Evolutionary conservation across 2,113 vertebrate genomes (phyloP).

Genomic region (Hemicordylus capensis): DNA sequence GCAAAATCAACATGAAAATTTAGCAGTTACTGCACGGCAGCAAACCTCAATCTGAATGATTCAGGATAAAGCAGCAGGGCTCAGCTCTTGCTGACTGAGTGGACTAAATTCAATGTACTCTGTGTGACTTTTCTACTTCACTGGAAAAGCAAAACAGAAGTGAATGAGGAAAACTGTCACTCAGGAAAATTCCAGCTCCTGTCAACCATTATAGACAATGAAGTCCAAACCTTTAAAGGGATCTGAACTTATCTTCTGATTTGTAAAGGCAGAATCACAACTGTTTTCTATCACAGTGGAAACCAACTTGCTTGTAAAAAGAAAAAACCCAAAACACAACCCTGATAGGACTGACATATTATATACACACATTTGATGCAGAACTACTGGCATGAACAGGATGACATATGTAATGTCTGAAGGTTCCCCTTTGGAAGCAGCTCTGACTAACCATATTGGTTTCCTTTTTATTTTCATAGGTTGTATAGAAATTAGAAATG

Average conservation of each 20-base stretch:
- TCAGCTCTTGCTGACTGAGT: constrained; percentile 52
- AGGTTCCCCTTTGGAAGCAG: background rate
- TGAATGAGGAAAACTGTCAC: constrained; percentile 58
- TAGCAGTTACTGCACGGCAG: background rate
- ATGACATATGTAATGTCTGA: background rate
- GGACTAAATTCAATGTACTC: constrained; percentile 53
- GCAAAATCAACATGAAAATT: constrained; percentile 50
- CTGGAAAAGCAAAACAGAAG: constrained; percentile 49
- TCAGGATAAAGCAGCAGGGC: constrained; percentile 55
- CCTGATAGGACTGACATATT: background rate
- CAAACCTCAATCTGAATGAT: background rate
- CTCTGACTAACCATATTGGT: background rate
- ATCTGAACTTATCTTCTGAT: constrained; percentile 18
- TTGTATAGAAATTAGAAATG: background rate
- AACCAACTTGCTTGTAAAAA: background rate
- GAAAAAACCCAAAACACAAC: background rate
- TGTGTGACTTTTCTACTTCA: constrained; percentile 62
- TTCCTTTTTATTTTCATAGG: background rate
- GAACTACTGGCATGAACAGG: fast-evolving
- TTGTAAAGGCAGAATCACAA: constrained; percentile 21
- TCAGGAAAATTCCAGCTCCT: constrained; percentile 49
- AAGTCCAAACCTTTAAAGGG: constrained; percentile 34
- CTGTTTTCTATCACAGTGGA: constrained; percentile 22
- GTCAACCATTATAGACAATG: constrained; percentile 46
- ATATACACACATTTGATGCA: background rate